Evolutionary conservation across 2,113 vertebrate genomes (phyloP), one percentile per base, ranked within the genome.

Genomic region (Pygoscelis adeliae): DNA sequence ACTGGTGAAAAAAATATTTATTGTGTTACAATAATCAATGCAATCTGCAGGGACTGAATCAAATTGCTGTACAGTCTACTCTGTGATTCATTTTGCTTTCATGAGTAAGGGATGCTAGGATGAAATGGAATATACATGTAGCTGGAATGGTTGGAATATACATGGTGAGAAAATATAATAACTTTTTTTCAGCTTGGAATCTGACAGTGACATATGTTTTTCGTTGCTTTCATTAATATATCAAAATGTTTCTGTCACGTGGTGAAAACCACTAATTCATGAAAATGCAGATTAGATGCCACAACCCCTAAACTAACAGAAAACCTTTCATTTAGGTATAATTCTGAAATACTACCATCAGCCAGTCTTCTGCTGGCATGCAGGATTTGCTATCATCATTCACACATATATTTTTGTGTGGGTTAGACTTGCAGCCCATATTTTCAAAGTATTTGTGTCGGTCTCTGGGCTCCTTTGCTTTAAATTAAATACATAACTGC

Each of bases 361-460:
- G 20, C 49, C 78, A 73, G 71, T 62, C 73, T 96, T 91, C 74
- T 86, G 49, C 71, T 96, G 89, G 93, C 94, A 88, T 32, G 26
- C 22, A 73, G 76, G 46, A 59, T 94, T 96, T 81, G 71, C 71
- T 94, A n/a, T 77, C 84, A 91, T 81, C 89, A 90, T 90, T 95
- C 94, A 94, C 89, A 94, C 89, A 71, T 89, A 49, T 76, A 93
- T 96, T 97, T 96, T 96, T 93, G 90, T 50, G 58, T 67, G 78
- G 96, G 76, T 95, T 95, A 91, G 95, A 86, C 91, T 97, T 95
- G 67, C 79, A 93, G 91, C 82, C 96, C 87, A 81, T 94, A 90
- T 93, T 95, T 97, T 90, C 74, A 47, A 94, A 88, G 84, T 70
- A 58, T 91, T 92, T 93, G 66, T 96, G 84, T 91, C 82, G 90